Evolutionary conservation across 2,888 invertebrate genomes (phyloP).

Genomic region (Mystacides longicornis): DNA sequence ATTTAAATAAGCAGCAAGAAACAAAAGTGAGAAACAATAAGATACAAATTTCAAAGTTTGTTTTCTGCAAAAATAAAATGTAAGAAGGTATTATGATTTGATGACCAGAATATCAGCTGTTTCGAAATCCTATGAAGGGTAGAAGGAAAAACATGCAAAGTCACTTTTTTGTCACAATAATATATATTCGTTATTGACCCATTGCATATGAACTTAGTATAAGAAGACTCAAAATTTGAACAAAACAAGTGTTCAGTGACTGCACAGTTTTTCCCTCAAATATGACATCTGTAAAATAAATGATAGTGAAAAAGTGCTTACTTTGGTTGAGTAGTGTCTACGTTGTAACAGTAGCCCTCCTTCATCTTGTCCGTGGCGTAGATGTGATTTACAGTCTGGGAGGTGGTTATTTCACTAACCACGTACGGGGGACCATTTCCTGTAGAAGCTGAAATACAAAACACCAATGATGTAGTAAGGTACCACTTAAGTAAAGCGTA

Average conservation of each 20-base stretch:
- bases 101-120: background rate
- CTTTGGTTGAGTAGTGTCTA: conserved; percentile 46
- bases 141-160: background rate
- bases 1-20: conserved; percentile 33
- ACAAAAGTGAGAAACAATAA: background rate
- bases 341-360: conserved; percentile 48
- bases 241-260: background rate
- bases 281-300: background rate
- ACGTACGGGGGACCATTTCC: conserved; percentile 35
- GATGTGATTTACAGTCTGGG: conserved; percentile 43
- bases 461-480: no score
- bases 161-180: no score
- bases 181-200: no score
- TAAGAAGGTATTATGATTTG: background rate
- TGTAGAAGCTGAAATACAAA: conserved; percentile 18
- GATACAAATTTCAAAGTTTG: background rate
- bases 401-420: conserved; percentile 41
- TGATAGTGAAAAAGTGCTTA: no score
- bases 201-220: no score
- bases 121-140: background rate
- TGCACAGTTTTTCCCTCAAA: background rate
- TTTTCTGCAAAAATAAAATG: conserved; percentile 9
- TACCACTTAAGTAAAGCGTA: no score
- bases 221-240: background rate
- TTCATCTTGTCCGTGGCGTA: conserved; percentile 45